A percentile compares a stretch with the other conserved stretches of the same genome.
Conservation (phyloP, 1,140 invertebrate genomes). For the Riptortus pedestris region DNA sequence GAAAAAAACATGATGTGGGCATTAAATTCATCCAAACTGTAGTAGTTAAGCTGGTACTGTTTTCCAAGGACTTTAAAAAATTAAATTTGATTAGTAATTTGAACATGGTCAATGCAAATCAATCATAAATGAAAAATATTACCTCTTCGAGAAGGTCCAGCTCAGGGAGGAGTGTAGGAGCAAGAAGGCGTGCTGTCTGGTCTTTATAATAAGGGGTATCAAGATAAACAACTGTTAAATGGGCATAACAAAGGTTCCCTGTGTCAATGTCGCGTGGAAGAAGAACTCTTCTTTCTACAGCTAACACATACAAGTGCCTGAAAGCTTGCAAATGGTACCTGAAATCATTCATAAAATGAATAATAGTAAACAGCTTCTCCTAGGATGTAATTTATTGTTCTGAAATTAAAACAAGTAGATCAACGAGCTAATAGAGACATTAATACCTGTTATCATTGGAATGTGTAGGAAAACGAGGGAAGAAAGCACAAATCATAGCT, state of each 20-base stretch:
- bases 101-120: no score
- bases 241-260: constrained; percentile 65
- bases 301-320: constrained; percentile 87
- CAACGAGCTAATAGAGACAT: not conserved
- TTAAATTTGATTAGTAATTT: no score
- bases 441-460: constrained; percentile 86
- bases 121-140: no score
- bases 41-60: no score
- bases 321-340: constrained; percentile 92
- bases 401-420: no score
- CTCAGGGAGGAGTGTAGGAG: constrained; percentile 79
- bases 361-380: not conserved
- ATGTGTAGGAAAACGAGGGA: constrained; percentile 93
- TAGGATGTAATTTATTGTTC: not conserved
- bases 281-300: constrained; percentile 76
- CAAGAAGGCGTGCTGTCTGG: constrained; percentile 49
- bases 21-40: no score
- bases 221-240: constrained; percentile 53
- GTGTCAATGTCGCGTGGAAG: constrained; percentile 77
- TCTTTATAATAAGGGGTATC: constrained; percentile 42
- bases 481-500: constrained; percentile 81
- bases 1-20: no score
- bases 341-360: constrained; percentile 32
- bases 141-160: constrained; percentile 60
- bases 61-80: no score